Evolutionary conservation across 1,140 invertebrate species (phyloP).

Genomic region (Phthorimaea operculella): DNA sequence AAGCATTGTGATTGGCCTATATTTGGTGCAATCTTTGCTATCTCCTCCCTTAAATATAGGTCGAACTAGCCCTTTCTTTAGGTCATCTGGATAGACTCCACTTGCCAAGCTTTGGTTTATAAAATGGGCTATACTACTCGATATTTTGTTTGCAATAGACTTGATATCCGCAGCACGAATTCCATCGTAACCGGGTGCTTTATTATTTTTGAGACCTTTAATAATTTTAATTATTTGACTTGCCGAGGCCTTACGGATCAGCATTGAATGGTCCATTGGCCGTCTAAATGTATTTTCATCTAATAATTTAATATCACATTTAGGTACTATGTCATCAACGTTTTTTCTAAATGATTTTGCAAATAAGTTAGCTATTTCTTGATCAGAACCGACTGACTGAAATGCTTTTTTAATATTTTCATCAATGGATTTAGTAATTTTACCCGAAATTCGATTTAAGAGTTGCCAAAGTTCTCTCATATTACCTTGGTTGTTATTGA

Average conservation of each 20-base stretch:
- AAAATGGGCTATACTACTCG: conserved; percentile 4
- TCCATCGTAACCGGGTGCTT: conserved; percentile 1
- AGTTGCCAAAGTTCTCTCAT: not conserved
- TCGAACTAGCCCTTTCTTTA: not conserved
- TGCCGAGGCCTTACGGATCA: not conserved
- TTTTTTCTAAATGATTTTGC: not conserved
- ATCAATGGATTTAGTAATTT: not conserved
- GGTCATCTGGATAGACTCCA: not conserved
- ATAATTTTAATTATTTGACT: conserved; percentile 10
- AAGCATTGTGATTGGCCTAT: conserved; percentile 2
- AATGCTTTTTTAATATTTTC: conserved; percentile 1
- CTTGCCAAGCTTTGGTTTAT: not conserved
- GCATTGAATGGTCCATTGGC: not conserved
- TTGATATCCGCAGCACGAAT: conserved; percentile 1
- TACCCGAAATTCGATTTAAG: conserved; percentile 4
- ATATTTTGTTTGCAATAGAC: not conserved
- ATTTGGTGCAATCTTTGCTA: not conserved
- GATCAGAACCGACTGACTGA: not conserved
- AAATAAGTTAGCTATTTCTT: conserved; percentile 5
- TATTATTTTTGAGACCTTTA: conserved; percentile 3
- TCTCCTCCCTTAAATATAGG: not conserved
- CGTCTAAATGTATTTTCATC: conserved; percentile 1
- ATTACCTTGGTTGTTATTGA: not conserved
- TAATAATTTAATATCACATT: conserved; percentile 5
- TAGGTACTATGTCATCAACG: conserved; percentile 1